Percentiles rank a stretch among this genome's conserved stretches.
These are phyloP conservation scores for Phrynocephalus vlangalii DNA, from an alignment of 2,797 vertebrate species.

Conservation along the genomic window DNA sequence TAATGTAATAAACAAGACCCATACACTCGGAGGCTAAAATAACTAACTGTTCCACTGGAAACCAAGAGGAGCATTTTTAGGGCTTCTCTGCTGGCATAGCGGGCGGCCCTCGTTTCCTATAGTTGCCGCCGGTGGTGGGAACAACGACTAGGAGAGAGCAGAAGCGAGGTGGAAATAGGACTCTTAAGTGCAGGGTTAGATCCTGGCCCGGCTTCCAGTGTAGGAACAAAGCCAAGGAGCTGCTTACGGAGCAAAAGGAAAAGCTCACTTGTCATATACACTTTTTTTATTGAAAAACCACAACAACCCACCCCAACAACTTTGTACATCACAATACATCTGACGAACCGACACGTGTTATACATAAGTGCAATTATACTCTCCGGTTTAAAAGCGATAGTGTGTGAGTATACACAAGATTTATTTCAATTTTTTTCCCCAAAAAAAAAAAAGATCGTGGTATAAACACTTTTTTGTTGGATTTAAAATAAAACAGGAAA, in stretches of 20 bases:
- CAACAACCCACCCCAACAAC: constrained; percentile 49
- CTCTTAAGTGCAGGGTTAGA: too few species aligned
- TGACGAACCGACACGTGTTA: constrained; percentile 81
- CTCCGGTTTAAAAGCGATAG: constrained; percentile 83
- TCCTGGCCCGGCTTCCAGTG: background rate
- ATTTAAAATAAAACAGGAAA: constrained; percentile 44
- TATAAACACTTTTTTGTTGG: constrained; percentile 76
- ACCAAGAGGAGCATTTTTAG: too few species aligned
- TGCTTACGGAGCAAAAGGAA: constrained; percentile 23
- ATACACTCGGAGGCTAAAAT: too few species aligned
- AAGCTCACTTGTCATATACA: constrained; percentile 74
- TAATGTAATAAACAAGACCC: too few species aligned
- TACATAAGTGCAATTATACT: constrained; percentile 87
- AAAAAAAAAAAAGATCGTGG: constrained; percentile 67
- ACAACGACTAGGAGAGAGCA: too few species aligned
- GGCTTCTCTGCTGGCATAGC: too few species aligned
- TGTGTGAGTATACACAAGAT: constrained; percentile 83
- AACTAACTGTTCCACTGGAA: too few species aligned
- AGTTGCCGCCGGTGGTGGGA: too few species aligned
- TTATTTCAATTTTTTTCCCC: constrained; percentile 78
- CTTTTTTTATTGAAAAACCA: constrained; percentile 80
- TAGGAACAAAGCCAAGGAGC: background rate
- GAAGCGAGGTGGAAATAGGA: too few species aligned
- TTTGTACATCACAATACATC: constrained; percentile 82
- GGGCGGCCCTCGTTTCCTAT: too few species aligned